phyloP scores from a whole-genome alignment of 2,888 invertebrate species.

The Julus scandinavius region DNA sequence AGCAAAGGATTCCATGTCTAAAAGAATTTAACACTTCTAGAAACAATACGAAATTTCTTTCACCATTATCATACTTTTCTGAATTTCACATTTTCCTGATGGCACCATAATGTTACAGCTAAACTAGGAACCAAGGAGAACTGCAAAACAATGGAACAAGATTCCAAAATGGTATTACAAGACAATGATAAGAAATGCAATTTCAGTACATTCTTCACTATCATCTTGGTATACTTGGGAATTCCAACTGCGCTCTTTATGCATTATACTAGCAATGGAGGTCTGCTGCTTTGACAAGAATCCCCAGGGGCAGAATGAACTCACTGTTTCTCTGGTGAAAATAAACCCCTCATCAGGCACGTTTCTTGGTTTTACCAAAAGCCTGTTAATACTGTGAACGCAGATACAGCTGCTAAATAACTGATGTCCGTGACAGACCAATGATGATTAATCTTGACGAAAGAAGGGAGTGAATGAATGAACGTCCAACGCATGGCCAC shows the following conservation, averaged over 20 bases:
- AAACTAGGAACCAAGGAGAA: background rate
- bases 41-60: background rate
- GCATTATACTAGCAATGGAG: no score
- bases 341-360: no score
- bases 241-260: no score
- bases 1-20: background rate
- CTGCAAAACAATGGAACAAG: background rate
- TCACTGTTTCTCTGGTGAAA: no score
- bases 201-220: background rate
- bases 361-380: background rate
- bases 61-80: background rate
- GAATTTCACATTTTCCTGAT: background rate
- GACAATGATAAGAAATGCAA: background rate
- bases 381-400: background rate
- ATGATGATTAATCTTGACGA: conserved; percentile 17
- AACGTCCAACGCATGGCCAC: background rate
- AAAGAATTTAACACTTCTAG: background rate
- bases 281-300: no score
- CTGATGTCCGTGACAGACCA: conserved; percentile 19
- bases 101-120: background rate
- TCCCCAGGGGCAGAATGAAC: no score
- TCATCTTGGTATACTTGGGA: no score
- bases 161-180: background rate
- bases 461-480: conserved; percentile 5
- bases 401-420: background rate